These are phyloP conservation scores for Diabrotica undecimpunctata DNA, from an alignment of 1,140 invertebrate species.

Conservation along the genomic window DNA sequence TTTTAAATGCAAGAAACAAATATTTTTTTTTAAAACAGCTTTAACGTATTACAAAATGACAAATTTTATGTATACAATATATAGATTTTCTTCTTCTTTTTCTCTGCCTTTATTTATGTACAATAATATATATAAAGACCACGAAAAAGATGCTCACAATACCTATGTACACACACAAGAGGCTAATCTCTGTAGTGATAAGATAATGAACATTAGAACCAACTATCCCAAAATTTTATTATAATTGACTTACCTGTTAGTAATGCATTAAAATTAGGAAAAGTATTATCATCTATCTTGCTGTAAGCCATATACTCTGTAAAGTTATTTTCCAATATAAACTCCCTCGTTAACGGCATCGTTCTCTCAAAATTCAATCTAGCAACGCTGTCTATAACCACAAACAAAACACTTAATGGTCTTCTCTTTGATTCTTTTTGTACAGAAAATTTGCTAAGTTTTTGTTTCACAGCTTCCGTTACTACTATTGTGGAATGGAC, in stretches of 20 bases:
- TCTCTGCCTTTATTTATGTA: too few species aligned
- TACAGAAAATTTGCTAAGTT: conserved; percentile 11
- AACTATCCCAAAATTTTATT: too few species aligned
- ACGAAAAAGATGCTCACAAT: too few species aligned
- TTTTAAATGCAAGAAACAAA: too few species aligned
- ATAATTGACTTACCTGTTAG: conserved; percentile 49
- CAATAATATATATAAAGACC: too few species aligned
- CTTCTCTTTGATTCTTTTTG: conserved; percentile 25
- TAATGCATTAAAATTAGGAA: conserved; percentile 76
- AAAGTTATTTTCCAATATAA: conserved; percentile 55
- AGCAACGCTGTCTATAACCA: conserved; percentile 81
- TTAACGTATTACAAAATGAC: too few species aligned
- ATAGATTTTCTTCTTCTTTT: too few species aligned
- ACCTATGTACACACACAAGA: too few species aligned
- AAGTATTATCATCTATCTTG: conserved; percentile 75
- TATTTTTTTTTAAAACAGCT: too few species aligned
- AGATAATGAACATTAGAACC: too few species aligned
- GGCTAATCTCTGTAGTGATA: too few species aligned
- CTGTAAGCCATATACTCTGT: conserved; percentile 59
- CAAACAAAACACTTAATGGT: conserved; percentile 63
- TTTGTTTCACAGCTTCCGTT: conserved; percentile 38
- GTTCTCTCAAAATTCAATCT: conserved; percentile 72
- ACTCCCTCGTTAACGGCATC: conserved; percentile 69
- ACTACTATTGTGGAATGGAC: conserved; percentile 48
- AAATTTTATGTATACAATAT: too few species aligned